A percentile compares a stretch with the other conserved stretches of the same genome.
Conservation (phyloP, 2,113 vertebrate species). For the Pungitius pungitius region DNA sequence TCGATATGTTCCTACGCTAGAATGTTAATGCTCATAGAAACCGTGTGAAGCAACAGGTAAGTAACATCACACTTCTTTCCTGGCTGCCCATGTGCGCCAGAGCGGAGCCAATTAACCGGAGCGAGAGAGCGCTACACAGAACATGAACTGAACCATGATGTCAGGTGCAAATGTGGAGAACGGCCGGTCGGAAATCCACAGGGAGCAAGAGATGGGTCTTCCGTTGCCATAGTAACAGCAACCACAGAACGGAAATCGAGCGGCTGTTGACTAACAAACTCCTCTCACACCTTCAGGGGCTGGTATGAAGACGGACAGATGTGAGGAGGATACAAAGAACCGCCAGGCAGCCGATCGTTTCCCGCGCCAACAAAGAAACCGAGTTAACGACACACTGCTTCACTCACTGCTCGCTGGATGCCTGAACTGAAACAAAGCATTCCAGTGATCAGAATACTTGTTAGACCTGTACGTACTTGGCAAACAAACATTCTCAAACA, state of each 20-base stretch:
- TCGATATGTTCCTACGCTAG: neutral
- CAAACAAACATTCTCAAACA: conserved; percentile 48
- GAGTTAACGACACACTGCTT: conserved; percentile 27
- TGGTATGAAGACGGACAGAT: conserved; percentile 54
- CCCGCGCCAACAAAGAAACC: conserved; percentile 33
- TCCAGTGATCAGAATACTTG: conserved; percentile 55
- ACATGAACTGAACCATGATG: conserved; percentile 33
- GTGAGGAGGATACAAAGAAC: conserved; percentile 43
- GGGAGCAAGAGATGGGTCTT: conserved; percentile 51
- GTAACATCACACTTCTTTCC: neutral
- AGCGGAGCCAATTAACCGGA: conserved; percentile 15
- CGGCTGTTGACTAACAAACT: conserved; percentile 46
- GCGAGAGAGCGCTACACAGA: conserved; percentile 3
- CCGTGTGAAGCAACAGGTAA: neutral
- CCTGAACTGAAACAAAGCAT: conserved; percentile 51
- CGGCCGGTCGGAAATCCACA: conserved; percentile 49
- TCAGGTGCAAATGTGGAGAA: conserved; percentile 46
- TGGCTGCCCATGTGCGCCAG: neutral
- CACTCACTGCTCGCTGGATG: conserved; percentile 7
- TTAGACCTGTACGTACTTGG: conserved; percentile 48
- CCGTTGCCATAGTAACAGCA: conserved; percentile 73
- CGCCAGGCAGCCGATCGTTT: conserved; percentile 1
- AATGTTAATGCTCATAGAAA: neutral
- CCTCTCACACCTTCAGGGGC: conserved; percentile 51
- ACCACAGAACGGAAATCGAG: conserved; percentile 53